Evolutionary conservation across 2,113 vertebrate genomes (phyloP).

Genomic region (Eonycteris spelaea): DNA sequence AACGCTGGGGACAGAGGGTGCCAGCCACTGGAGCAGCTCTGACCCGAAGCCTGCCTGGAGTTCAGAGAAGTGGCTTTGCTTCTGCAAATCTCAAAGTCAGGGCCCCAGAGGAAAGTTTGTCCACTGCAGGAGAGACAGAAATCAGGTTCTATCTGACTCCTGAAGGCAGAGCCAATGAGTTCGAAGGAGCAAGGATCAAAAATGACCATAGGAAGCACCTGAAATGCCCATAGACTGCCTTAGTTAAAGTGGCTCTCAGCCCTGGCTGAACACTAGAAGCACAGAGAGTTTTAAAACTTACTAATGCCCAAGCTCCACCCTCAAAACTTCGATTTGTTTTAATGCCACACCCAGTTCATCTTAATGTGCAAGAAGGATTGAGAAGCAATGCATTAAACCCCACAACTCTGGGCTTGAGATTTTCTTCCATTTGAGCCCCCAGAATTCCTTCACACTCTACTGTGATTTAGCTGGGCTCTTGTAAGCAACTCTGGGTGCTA

Average conservation of each 20-base stretch:
- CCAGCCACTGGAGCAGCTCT: not conserved
- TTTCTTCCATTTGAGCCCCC: not conserved
- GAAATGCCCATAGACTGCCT: not conserved
- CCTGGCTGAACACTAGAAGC: not conserved
- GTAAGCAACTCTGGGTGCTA: not conserved
- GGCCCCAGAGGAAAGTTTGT: not conserved
- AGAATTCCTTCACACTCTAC: not conserved
- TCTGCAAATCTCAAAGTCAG: not conserved
- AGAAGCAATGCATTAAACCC: not conserved
- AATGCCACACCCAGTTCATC: not conserved
- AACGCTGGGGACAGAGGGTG: rapidly evolving
- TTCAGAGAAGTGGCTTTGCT: not conserved
- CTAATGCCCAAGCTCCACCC: not conserved
- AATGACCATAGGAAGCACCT: not conserved
- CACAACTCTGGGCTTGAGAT: not conserved
- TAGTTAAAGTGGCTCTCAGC: too few species aligned
- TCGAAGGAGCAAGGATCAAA: not conserved
- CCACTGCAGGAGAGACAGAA: not conserved
- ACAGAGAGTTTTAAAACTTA: not conserved
- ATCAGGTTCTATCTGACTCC: not conserved
- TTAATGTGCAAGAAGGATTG: not conserved
- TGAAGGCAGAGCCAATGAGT: not conserved
- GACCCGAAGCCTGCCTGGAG: not conserved
- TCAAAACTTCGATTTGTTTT: not conserved
- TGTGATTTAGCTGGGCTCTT: not conserved